Percentiles rank a stretch among this genome's conserved stretches.
These are phyloP conservation scores for Porites lobata DNA, from an alignment of 92 coral and sea anemone genomes.

Conservation along the genomic window DNA sequence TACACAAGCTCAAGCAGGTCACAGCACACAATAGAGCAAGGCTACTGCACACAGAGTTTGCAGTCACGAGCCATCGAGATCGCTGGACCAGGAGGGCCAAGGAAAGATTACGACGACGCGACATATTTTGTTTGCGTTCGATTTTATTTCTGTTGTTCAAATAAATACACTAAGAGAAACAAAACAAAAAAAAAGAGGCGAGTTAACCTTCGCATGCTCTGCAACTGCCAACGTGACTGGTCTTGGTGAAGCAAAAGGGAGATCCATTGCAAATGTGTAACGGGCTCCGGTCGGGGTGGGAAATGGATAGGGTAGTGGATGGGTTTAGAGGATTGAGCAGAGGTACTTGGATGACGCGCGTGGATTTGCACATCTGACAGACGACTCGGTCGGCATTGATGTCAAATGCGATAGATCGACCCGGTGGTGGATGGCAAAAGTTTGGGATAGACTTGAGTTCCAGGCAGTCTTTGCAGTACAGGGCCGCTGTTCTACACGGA, in stretches of 20 bases:
- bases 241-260: too few relatives aligned
- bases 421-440: constrained; percentile 14
- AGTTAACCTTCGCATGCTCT: too few relatives aligned
- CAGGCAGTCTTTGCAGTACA: constrained; percentile 15
- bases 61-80: not conserved
- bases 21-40: too few relatives aligned
- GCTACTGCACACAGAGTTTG: too few relatives aligned
- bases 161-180: not conserved
- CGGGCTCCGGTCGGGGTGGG: not conserved
- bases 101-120: not conserved
- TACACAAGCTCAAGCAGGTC: too few relatives aligned
- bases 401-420: constrained; percentile 2
- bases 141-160: not conserved
- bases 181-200: too few relatives aligned
- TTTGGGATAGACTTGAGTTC: constrained; percentile 10
- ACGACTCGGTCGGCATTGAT: too few relatives aligned
- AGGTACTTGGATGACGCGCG: too few relatives aligned
- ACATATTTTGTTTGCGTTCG: not conserved
- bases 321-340: not conserved
- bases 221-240: too few relatives aligned
- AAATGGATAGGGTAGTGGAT: not conserved
- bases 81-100: not conserved
- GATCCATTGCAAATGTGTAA: not conserved
- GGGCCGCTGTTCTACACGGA: not conserved
- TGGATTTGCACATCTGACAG: too few relatives aligned